Percentiles rank a stretch among this genome's conserved stretches.
Conservation (phyloP, 2,888 invertebrate genomes). For the Aphelenchoides bicaudatus region DNA sequence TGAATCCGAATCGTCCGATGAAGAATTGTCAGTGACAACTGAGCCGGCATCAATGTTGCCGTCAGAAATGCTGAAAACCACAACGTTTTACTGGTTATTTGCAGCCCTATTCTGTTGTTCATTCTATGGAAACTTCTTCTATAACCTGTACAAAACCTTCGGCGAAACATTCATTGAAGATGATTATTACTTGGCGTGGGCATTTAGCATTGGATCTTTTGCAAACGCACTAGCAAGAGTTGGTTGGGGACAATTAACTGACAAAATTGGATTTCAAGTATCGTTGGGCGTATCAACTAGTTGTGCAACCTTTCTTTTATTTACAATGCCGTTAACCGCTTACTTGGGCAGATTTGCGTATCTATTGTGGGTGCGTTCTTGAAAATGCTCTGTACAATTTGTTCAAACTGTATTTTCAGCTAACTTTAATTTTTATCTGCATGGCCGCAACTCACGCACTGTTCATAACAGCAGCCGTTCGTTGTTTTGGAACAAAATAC, state of each 20-base stretch:
- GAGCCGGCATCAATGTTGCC: conserved; percentile 37
- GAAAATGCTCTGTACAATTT: background rate
- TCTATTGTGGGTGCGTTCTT: conserved; percentile 40
- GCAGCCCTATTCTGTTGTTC: conserved; percentile 53
- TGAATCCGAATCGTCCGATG: conserved; percentile 25
- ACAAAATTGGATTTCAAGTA: conserved; percentile 62
- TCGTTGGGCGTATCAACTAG: conserved; percentile 52
- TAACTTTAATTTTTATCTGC: conserved; percentile 51
- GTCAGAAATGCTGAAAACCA: conserved; percentile 47
- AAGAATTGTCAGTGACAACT: conserved; percentile 11
- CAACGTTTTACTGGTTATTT: conserved; percentile 54
- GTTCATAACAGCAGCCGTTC: conserved; percentile 57
- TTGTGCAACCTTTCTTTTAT: conserved; percentile 48
- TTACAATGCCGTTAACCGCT: conserved; percentile 55
- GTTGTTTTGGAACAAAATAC: conserved; percentile 53
- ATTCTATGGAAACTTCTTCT: conserved; percentile 58
- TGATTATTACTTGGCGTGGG: conserved; percentile 64
- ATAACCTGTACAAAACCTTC: conserved; percentile 53
- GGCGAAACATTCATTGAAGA: conserved; percentile 62
- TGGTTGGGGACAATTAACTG: conserved; percentile 63
- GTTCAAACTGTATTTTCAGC: conserved; percentile 33
- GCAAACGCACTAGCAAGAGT: conserved; percentile 64
- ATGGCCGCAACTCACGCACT: conserved; percentile 59
- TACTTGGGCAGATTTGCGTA: conserved; percentile 39
- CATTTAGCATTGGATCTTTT: conserved; percentile 64